Conservation (phyloP, 2,888 invertebrate species). For the Capitulum mitella region DNA sequence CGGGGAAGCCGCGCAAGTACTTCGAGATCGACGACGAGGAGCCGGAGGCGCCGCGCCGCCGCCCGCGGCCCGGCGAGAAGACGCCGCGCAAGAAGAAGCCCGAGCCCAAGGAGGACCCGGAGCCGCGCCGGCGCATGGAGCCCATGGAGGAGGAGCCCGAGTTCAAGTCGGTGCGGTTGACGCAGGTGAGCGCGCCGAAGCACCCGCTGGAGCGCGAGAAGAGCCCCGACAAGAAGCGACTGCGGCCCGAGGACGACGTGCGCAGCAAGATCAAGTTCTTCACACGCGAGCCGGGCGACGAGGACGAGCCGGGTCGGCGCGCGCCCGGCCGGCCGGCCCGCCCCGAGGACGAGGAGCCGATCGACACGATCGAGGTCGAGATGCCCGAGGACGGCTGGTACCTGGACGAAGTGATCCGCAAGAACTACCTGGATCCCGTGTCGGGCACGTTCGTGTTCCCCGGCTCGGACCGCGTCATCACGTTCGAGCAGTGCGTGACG, state of each 20-base stretch:
- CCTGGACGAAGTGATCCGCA: constrained; percentile 71
- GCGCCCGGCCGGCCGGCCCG: too few species aligned
- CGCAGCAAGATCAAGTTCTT: constrained; percentile 18
- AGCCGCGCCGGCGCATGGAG: background rate
- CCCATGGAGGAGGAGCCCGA: constrained; percentile 5
- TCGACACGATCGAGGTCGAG: constrained; percentile 45
- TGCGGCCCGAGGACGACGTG: constrained; percentile 1
- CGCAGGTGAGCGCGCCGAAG: background rate
- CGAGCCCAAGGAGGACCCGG: background rate
- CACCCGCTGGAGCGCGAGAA: background rate
- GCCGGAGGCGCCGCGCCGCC: constrained; percentile 23
- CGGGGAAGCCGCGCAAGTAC: constrained; percentile 24
- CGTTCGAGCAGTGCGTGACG: constrained; percentile 78
- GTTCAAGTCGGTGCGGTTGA: background rate
- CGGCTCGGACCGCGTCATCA: constrained; percentile 74
- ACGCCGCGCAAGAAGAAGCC: background rate
- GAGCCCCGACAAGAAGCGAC: background rate
- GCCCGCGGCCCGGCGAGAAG: background rate
- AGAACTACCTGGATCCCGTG: constrained; percentile 70
- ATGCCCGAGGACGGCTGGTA: constrained; percentile 77
- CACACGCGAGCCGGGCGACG: background rate
- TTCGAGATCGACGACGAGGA: constrained; percentile 21
- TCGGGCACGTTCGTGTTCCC: constrained; percentile 79
- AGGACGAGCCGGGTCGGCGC: background rate
- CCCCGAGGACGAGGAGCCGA: background rate